Conservation (phyloP, 2,113 vertebrate species). For the Oostethus manadensis region DNA sequence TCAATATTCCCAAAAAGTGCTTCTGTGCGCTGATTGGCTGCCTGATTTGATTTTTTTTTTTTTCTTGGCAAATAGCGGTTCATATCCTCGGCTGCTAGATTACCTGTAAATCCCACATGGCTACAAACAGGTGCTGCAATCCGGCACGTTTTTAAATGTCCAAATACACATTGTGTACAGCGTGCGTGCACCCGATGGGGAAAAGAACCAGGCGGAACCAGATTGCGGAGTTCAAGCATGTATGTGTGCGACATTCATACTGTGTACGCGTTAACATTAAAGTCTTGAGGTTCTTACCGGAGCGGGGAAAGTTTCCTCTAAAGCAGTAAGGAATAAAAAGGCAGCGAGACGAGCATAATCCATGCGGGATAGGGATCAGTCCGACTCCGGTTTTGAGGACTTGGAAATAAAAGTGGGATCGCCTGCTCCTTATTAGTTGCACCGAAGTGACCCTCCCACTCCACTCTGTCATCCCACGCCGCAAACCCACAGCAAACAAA, state of each 20-base stretch:
- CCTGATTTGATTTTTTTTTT: constrained; percentile 3
- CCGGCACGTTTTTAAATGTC: constrained; percentile 25
- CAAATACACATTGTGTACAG: constrained; percentile 9
- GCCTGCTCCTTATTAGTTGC: constrained; percentile 92
- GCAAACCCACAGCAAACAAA: constrained; percentile 62
- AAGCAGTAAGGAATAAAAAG: constrained; percentile 32
- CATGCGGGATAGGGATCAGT: constrained; percentile 62
- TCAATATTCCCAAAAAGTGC: constrained; percentile 37
- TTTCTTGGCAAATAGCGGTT: too few relatives aligned
- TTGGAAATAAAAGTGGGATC: constrained; percentile 76
- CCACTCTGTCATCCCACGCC: constrained; percentile 71
- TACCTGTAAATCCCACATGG: constrained; percentile 13
- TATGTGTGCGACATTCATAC: not conserved
- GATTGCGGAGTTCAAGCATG: not conserved
- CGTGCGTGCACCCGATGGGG: not conserved
- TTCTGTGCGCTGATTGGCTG: constrained; percentile 56
- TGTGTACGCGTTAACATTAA: too few relatives aligned
- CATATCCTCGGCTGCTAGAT: not conserved
- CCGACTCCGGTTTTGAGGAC: constrained; percentile 65
- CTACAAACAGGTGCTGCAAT: constrained; percentile 21
- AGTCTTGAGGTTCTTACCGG: constrained; percentile 64
- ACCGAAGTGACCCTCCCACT: constrained; percentile 94
- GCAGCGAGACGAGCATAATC: constrained; percentile 55
- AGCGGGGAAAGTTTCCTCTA: constrained; percentile 66
- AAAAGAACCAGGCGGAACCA: not conserved